A percentile compares a stretch with the other conserved stretches of the same genome.
These are phyloP conservation scores for Gobius niger DNA, from an alignment of 2,113 vertebrate species.

Conservation along the genomic window DNA sequence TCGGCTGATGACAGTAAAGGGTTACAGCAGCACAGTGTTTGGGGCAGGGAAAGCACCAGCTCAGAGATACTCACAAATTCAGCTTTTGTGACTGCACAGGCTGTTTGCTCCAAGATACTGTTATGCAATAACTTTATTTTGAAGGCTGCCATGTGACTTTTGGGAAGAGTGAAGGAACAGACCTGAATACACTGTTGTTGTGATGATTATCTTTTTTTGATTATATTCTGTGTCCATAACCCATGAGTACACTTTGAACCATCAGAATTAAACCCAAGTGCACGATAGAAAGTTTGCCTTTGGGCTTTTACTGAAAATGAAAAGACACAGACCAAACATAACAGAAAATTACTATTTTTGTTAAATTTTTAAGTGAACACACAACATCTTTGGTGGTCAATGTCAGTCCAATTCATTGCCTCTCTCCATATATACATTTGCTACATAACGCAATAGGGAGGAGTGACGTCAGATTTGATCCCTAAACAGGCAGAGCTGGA, in stretches of 20 bases:
- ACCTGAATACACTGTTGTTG: constrained; percentile 11
- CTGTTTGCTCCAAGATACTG: constrained; percentile 44
- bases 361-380: constrained; percentile 3
- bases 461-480: constrained; percentile 55
- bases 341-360: neutral
- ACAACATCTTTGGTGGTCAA: constrained; percentile 10
- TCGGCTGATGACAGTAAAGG: constrained; percentile 43
- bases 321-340: neutral
- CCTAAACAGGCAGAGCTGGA: constrained; percentile 47
- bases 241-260: neutral
- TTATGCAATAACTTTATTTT: constrained; percentile 66
- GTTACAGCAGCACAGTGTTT: constrained; percentile 34
- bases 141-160: constrained; percentile 61
- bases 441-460: constrained; percentile 46
- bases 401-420: constrained; percentile 39
- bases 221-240: neutral
- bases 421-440: constrained; percentile 1
- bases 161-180: constrained; percentile 33
- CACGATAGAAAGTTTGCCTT: neutral
- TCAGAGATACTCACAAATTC: constrained; percentile 41
- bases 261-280: neutral
- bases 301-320: neutral
- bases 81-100: constrained; percentile 49
- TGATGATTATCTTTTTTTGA: constrained; percentile 2
- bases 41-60: constrained; percentile 24